These are phyloP conservation scores for Drosophila ambigua DNA, from an alignment of 1,140 invertebrate genomes.

Conservation along the genomic window DNA sequence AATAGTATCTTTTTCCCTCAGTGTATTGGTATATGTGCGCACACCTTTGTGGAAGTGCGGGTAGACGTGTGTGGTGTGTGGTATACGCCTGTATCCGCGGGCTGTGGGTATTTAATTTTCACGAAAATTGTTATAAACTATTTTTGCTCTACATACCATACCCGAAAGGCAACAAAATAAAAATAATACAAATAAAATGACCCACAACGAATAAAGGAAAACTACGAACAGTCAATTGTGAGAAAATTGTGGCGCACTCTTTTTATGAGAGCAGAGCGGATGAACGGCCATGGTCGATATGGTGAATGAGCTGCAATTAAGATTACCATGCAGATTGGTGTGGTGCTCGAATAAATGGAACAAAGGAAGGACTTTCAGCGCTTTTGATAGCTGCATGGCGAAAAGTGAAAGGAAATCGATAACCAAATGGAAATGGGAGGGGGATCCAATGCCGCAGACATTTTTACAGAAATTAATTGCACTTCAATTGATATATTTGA, in stretches of 20 bases:
- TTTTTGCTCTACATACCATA: conserved; percentile 46
- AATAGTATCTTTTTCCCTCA: neutral
- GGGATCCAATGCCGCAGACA: too few species aligned
- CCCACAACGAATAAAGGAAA: conserved; percentile 10
- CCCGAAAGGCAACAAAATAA: conserved; percentile 37
- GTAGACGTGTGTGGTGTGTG: conserved; percentile 8
- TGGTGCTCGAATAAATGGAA: conserved; percentile 2
- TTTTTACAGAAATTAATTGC: too few species aligned
- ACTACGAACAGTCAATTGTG: conserved; percentile 36
- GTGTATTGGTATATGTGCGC: neutral
- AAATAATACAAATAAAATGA: conserved; percentile 32
- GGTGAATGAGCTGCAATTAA: conserved; percentile 35
- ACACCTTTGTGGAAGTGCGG: conserved; percentile 8
- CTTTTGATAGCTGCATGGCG: too few species aligned
- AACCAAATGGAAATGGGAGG: too few species aligned
- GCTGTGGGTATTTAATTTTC: conserved; percentile 73
- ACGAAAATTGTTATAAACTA: conserved; percentile 71
- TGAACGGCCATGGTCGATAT: conserved; percentile 13
- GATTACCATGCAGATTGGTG: conserved; percentile 2
- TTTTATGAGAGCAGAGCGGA: conserved; percentile 8
- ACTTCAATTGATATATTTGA: neutral
- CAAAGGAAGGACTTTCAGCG: neutral
- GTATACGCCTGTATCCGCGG: conserved; percentile 30
- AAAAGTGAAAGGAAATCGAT: too few species aligned
- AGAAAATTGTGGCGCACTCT: conserved; percentile 32